A percentile compares a stretch with the other conserved stretches of the same genome.
Evolutionary conservation across 2,797 vertebrate genomes (phyloP).

Genomic region (Rhadinocentrus ornatus): DNA sequence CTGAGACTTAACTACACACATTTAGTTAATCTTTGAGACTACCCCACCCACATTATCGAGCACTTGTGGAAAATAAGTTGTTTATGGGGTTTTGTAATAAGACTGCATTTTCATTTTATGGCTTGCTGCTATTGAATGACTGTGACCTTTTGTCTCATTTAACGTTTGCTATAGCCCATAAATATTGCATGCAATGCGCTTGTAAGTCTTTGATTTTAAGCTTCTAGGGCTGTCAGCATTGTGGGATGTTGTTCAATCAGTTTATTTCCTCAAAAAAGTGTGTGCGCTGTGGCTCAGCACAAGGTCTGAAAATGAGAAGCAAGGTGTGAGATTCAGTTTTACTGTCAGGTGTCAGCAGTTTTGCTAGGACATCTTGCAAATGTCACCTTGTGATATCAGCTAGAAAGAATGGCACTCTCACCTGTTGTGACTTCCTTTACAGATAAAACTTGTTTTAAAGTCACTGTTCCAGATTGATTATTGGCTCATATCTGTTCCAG

Average conservation of each 20-base stretch:
- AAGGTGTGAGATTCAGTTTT: background rate
- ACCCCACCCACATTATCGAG: background rate
- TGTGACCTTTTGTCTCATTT: background rate
- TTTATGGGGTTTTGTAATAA: background rate
- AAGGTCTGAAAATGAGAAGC: background rate
- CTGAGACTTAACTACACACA: background rate
- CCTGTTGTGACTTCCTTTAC: slow-evolving; percentile 14
- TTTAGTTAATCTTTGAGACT: background rate
- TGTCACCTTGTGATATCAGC: slow-evolving; percentile 19
- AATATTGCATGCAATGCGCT: background rate
- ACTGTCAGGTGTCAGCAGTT: background rate
- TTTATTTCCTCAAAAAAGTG: background rate
- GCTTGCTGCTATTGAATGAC: background rate
- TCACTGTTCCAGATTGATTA: background rate
- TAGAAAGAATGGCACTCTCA: slow-evolving; percentile 21
- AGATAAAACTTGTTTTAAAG: slow-evolving; percentile 17
- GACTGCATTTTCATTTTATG: background rate
- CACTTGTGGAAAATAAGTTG: background rate
- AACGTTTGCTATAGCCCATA: background rate
- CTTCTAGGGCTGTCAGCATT: background rate
- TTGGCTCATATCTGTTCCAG: background rate
- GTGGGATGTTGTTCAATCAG: background rate
- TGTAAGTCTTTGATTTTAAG: background rate
- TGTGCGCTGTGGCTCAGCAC: background rate
- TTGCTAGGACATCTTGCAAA: background rate